Evolutionary conservation across 2,888 invertebrate genomes (phyloP).

Genomic region (Platycnemis pennipes): DNA sequence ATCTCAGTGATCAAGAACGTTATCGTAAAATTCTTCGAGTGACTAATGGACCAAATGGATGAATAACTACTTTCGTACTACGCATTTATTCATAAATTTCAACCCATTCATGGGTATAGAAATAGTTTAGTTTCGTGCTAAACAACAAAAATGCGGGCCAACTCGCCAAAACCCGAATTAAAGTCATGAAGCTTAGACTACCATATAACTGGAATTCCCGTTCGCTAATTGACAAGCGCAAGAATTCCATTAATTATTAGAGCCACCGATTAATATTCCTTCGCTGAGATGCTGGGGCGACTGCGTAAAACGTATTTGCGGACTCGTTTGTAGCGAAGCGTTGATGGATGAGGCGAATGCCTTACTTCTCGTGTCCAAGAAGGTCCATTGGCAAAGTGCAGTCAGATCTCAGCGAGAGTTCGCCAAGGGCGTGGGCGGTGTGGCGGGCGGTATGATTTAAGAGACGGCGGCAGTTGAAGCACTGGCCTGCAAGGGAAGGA

Average conservation of each 20-base stretch:
- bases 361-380: not conserved
- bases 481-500: not conserved
- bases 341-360: not conserved
- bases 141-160: too few relatives aligned
- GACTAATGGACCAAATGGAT: too few relatives aligned
- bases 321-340: not conserved
- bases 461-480: not conserved
- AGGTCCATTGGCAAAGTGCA: constrained; percentile 3
- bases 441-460: not conserved
- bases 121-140: too few relatives aligned
- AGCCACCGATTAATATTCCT: not conserved
- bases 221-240: too few relatives aligned
- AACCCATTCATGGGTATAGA: too few relatives aligned
- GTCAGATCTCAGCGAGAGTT: not conserved
- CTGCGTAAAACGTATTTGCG: not conserved
- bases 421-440: not conserved
- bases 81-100: too few relatives aligned
- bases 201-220: too few relatives aligned
- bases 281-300: not conserved
- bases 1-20: too few relatives aligned
- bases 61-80: too few relatives aligned
- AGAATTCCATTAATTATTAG: not conserved
- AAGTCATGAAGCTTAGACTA: too few relatives aligned
- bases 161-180: too few relatives aligned
- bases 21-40: too few relatives aligned